A percentile compares a stretch with the other conserved stretches of the same genome.
These are phyloP conservation scores for Drosophila ficusphila DNA, from an alignment of 1,140 invertebrate genomes.

Conservation along the genomic window DNA sequence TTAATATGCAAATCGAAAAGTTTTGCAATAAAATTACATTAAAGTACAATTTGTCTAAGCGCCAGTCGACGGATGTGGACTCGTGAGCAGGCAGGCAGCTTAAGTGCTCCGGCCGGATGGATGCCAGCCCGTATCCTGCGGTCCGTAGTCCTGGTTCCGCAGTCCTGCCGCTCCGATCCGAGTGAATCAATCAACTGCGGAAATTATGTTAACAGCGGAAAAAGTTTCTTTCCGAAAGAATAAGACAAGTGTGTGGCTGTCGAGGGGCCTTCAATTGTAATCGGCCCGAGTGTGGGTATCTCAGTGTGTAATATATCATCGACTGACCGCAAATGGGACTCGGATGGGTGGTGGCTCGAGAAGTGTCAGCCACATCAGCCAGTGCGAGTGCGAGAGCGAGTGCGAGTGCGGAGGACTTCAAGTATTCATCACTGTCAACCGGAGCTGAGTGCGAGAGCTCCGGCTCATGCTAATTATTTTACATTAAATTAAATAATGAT, in stretches of 20 bases:
- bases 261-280: slow-evolving; percentile 59
- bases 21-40: slow-evolving; percentile 83
- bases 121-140: slow-evolving; percentile 25
- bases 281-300: slow-evolving; percentile 36
- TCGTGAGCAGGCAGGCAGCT: slow-evolving; percentile 19
- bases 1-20: slow-evolving; percentile 77
- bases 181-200: slow-evolving; percentile 81
- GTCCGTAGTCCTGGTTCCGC: slow-evolving; percentile 13
- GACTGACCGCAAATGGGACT: slow-evolving; percentile 73
- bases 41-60: slow-evolving; percentile 80
- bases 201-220: slow-evolving; percentile 79
- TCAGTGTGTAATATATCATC: slow-evolving; percentile 70
- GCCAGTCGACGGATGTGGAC: slow-evolving; percentile 26
- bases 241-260: slow-evolving; percentile 45
- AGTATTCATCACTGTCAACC: slow-evolving; percentile 73
- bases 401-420: slow-evolving; percentile 23
- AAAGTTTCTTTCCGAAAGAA: slow-evolving; percentile 56
- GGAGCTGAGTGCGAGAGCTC: background rate
- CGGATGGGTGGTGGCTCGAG: slow-evolving; percentile 16
- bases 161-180: slow-evolving; percentile 53
- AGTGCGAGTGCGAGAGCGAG: too few species aligned
- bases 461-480: slow-evolving; percentile 81
- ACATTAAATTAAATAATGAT: slow-evolving; percentile 84
- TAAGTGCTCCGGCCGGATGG: slow-evolving; percentile 56
- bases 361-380: slow-evolving; percentile 12